These are phyloP conservation scores for Morpho helenor DNA, from an alignment of 2,888 invertebrate genomes.

Conservation along the genomic window DNA sequence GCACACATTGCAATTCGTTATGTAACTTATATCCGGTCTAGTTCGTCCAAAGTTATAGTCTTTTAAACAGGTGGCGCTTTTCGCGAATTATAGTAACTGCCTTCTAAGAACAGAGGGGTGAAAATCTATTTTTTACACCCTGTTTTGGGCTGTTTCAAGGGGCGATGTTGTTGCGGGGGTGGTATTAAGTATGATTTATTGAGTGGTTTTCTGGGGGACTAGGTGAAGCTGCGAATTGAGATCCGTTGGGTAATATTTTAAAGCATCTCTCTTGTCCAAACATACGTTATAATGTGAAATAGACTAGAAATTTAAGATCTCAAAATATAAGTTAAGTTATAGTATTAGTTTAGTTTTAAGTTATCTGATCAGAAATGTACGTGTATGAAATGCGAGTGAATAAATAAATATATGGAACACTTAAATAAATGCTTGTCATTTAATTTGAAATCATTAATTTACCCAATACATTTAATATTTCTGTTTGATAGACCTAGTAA, in stretches of 20 bases:
- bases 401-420: too few relatives aligned
- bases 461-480: too few relatives aligned
- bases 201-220: conserved; percentile 14
- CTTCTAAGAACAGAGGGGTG: conserved; percentile 20
- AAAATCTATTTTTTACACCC: conserved; percentile 17
- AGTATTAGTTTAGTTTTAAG: too few relatives aligned
- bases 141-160: conserved; percentile 12
- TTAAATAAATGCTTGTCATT: too few relatives aligned
- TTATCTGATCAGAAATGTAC: too few relatives aligned
- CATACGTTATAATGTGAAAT: too few relatives aligned
- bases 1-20: conserved; percentile 71
- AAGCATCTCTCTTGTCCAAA: not conserved
- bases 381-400: too few relatives aligned
- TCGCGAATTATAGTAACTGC: conserved; percentile 25
- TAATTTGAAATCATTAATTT: too few relatives aligned
- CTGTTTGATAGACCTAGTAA: too few relatives aligned
- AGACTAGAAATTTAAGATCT: too few relatives aligned
- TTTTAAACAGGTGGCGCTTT: conserved; percentile 56
- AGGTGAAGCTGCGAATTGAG: conserved; percentile 1
- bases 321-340: too few relatives aligned
- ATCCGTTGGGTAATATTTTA: not conserved
- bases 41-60: conserved; percentile 50
- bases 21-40: conserved; percentile 54
- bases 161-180: conserved; percentile 10
- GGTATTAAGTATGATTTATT: conserved; percentile 20